A percentile compares a stretch with the other conserved stretches of the same genome.
These are phyloP conservation scores for Tetrao urogallus DNA, from an alignment of 2,113 vertebrate species.

Conservation along the genomic window DNA sequence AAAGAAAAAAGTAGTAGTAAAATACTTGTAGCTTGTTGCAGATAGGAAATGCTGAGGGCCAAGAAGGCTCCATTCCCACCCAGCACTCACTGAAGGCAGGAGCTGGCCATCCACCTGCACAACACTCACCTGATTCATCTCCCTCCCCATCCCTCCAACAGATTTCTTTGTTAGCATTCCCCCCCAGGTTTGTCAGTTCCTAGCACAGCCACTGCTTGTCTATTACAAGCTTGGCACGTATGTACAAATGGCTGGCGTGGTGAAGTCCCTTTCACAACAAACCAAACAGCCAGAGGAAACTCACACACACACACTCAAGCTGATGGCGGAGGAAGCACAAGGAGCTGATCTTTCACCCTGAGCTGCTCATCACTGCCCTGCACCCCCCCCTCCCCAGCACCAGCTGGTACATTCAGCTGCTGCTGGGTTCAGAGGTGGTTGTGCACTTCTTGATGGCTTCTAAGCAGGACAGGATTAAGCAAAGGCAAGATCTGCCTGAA, in stretches of 20 bases:
- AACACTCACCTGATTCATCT: neutral
- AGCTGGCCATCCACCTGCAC: neutral
- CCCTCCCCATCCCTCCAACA: neutral
- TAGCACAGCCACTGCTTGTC: neutral
- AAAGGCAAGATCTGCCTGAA: neutral
- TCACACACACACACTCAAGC: neutral
- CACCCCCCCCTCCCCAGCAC: rapidly evolving
- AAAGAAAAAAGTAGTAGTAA: neutral
- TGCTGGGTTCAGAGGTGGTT: neutral
- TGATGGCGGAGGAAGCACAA: rapidly evolving
- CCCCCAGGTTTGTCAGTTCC: neutral
- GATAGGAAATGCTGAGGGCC: neutral
- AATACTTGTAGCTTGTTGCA: neutral
- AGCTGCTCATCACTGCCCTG: neutral
- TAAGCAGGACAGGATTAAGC: neutral
- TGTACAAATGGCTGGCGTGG: neutral
- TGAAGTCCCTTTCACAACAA: neutral
- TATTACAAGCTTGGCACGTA: rapidly evolving
- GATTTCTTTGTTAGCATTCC: neutral
- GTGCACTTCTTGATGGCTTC: too few species aligned
- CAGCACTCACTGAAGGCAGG: neutral
- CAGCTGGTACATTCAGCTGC: neutral
- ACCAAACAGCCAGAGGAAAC: neutral
- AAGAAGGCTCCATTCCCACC: neutral
- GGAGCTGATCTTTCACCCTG: neutral